Base-by-base conservation (phyloP, 2,113 vertebrate species). In the Poeciliopsis prolifica region DNA sequence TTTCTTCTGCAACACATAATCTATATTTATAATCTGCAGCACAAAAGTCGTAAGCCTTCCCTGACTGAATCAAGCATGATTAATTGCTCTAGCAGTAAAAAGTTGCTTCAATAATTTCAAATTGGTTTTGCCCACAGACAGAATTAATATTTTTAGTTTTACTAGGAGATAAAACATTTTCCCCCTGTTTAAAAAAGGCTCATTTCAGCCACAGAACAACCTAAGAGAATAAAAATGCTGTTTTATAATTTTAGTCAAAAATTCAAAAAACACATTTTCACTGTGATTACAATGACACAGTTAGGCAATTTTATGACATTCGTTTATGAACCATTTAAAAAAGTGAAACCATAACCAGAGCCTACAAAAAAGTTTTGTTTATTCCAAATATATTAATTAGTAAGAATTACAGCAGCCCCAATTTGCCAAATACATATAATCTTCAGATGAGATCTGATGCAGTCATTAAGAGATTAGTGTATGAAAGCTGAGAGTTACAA, bases 381-480 rank as follows among this genome's bases (percentile, higher is more conserved):
- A 48, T 48, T 48, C 17, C 44, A 77, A 35, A 54, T 14, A 22
- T 54, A 70, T 70, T 37, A 28, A 70, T 70, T 37, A 28, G 6
- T 63, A 31, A 33, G 22, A 33, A 40, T 42, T 40, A 66, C 35
- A 66, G 19, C 3, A 40, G 40, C 13, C 19, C 35, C 13, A n/a
- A 68, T 35, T 7, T 33, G 14, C 37, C 35, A 78, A 72, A 31
- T 68, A 87, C 84, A 0, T 69, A 86, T 87, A 87, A 89, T 91
- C n/a, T 5, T 88, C 51, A 79, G 60, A 44, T 54, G 44, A 58
- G 62, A 76, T 31, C 60, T 72, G 33, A 73, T 0, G 28, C 17
- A 30, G 51, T 63, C 31, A 61, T 29, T 10, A 67, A 67, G 19
- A 78, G 7, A 24, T 12, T n/a, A 72, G 1, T 74, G 28, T 68